These are phyloP conservation scores for Scaptodrosophila latifasciaeformis DNA, from an alignment of 2,888 invertebrate genomes.

Conservation along the genomic window DNA sequence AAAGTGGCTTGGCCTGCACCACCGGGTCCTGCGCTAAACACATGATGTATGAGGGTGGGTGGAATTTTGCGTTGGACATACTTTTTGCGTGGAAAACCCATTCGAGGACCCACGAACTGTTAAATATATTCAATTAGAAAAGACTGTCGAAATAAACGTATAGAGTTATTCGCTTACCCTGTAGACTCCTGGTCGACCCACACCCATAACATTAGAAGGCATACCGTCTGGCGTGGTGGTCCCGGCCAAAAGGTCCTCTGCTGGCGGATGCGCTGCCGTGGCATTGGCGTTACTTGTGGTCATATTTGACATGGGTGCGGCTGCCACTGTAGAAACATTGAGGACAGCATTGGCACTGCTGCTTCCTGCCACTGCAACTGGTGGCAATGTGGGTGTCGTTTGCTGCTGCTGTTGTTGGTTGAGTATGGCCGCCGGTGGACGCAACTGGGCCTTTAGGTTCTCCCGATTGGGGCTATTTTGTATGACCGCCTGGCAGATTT, in stretches of 20 bases:
- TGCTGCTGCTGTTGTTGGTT: constrained; percentile 32
- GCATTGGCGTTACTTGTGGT: constrained; percentile 32
- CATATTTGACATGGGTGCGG: constrained; percentile 49
- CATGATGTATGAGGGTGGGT: constrained; percentile 79
- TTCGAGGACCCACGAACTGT: constrained; percentile 73
- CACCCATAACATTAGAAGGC: constrained; percentile 70
- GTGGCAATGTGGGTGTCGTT: constrained; percentile 14
- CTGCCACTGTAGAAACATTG: constrained; percentile 55
- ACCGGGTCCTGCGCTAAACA: constrained; percentile 74
- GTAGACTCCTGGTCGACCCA: constrained; percentile 72
- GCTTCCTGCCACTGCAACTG: constrained; percentile 10
- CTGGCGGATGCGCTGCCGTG: constrained; percentile 50
- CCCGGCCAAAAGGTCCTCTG: constrained; percentile 46
- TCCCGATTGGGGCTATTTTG: constrained; percentile 95
- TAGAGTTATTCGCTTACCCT: constrained; percentile 55
- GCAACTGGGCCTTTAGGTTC: constrained; percentile 87
- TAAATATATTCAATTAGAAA: too few relatives aligned
- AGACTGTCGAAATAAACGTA: neutral
- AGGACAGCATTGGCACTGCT: constrained; percentile 29
- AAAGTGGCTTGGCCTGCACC: constrained; percentile 25
- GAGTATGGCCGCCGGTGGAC: constrained; percentile 88
- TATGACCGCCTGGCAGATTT: constrained; percentile 94
- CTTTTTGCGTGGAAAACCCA: constrained; percentile 74
- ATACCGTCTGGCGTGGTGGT: constrained; percentile 45
- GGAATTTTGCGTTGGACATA: constrained; percentile 78